Percentiles rank a stretch among this genome's conserved stretches.
Conservation (phyloP, 2,797 vertebrate species). For the Epinephelus coioides region DNA sequence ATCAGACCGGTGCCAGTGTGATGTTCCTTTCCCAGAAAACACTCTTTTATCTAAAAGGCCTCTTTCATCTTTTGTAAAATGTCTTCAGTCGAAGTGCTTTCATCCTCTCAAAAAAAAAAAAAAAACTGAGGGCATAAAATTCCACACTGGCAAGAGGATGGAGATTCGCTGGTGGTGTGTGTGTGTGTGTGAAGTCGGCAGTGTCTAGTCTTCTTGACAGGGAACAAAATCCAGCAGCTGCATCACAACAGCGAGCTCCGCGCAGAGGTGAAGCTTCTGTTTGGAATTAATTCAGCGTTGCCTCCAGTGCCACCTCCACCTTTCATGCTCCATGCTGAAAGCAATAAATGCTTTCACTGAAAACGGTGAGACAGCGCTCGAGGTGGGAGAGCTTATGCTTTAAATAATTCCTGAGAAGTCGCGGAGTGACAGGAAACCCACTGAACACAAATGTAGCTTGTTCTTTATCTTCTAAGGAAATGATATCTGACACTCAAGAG, state of each 20-base stretch:
- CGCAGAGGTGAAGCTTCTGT: slow-evolving; percentile 15
- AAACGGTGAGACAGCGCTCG: slow-evolving; percentile 11
- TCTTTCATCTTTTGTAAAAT: slow-evolving; percentile 65
- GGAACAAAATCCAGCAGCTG: slow-evolving; percentile 33
- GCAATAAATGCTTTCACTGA: slow-evolving; percentile 21
- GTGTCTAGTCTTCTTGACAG: slow-evolving; percentile 32
- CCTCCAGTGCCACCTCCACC: slow-evolving; percentile 21
- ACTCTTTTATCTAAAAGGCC: slow-evolving; percentile 51
- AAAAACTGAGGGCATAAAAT: slow-evolving; percentile 13
- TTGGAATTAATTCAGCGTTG: slow-evolving; percentile 21
- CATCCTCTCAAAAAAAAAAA: slow-evolving; percentile 40
- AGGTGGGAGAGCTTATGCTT: slow-evolving; percentile 14
- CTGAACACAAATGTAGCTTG: slow-evolving; percentile 14
- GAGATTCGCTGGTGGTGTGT: slow-evolving; percentile 18
- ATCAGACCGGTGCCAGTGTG: slow-evolving; percentile 20
- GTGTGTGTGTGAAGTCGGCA: slow-evolving; percentile 1
- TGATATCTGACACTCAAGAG: not conserved
- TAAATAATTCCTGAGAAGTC: slow-evolving; percentile 22
- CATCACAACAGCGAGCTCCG: slow-evolving; percentile 21
- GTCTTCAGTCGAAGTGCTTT: slow-evolving; percentile 54
- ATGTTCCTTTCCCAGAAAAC: slow-evolving; percentile 27
- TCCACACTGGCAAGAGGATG: slow-evolving; percentile 22
- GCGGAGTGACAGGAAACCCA: slow-evolving; percentile 19
- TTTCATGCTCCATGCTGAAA: slow-evolving; percentile 23
- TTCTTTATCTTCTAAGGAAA: slow-evolving; percentile 19